Evolutionary conservation across 2,797 vertebrate species (phyloP), one percentile per base, ranked within the genome.

Genomic region (Acanthornis magna): DNA sequence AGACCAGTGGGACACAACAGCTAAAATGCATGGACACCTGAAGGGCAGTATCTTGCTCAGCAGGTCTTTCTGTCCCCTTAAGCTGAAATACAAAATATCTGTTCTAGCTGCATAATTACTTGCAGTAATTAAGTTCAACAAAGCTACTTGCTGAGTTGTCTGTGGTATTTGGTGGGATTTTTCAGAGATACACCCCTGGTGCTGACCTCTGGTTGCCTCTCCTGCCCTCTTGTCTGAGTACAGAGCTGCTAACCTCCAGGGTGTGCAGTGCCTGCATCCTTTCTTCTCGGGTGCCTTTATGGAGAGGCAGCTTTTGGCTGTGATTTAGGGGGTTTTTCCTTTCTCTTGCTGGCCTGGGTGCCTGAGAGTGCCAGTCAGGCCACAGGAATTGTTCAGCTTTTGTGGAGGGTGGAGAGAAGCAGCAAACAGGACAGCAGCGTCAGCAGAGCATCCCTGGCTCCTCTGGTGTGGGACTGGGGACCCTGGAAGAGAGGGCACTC

Each of bases 251-350:
- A 15, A 54, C 13, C 13, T 72, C 42, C 38, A 4, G 0, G 0
- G 21, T 0, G 1, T 26, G 17, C 34, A 62, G 30, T 7, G 36
- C 22, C 23, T 11, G 3, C 1, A 0, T 10, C 1, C 1, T 88
- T 75, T 60, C 40, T 57, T 63, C 32, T 55, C 67, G 34, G 17
- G 7, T 43, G n/a, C n/a, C 27, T 88, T 47, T 42, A 16, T 18
- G 55, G 48, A 77, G 29, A 60, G 48, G 42, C 55, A 36, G 36
- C 36, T 36, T 36, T 36, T 36, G 36, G 8, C 36, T 92, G 38
- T 36, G 32, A 34, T 62, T 65, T 66, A 40, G 25, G 11, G 18
- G 45, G 18, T 0, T 55, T 74, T 78, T 51, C 25, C 30, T 40
- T 63, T 73, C 32, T 54, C 38, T 20, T 42, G 43, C 51, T 84